A percentile compares a stretch with the other conserved stretches of the same genome.
phyloP scores from a whole-genome alignment of 2,888 invertebrate genomes.

The Dynastes hyllus region DNA sequence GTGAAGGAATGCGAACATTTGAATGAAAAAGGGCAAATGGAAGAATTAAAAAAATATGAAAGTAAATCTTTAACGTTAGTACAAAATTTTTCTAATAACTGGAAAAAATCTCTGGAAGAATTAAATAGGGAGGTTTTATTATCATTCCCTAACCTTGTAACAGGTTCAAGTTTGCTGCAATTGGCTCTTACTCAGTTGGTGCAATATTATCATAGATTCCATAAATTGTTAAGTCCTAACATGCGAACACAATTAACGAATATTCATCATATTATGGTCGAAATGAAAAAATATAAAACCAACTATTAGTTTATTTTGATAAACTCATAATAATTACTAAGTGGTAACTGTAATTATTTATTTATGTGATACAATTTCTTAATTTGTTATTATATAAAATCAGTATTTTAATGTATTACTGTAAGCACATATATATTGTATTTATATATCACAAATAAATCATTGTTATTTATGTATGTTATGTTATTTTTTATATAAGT shows the following conservation, averaged over 20 bases:
- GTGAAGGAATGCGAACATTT: conserved; percentile 95
- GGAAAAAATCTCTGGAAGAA: conserved; percentile 96
- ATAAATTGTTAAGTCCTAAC: conserved; percentile 91
- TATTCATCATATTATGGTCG: conserved; percentile 99
- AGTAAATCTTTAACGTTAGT: conserved; percentile 89
- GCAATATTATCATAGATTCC: conserved; percentile 98
- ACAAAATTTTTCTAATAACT: conserved; percentile 91
- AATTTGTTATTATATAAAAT: conserved; percentile 20
- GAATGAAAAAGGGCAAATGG: conserved; percentile 83
- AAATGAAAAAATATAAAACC: conserved; percentile 99
- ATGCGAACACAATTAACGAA: conserved; percentile 93
- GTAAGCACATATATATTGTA: neutral
- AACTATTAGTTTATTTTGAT: conserved; percentile 78
- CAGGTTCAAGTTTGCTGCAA: conserved; percentile 95
- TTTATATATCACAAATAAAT: neutral
- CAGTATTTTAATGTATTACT: conserved; percentile 35
- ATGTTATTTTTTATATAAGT: no score
- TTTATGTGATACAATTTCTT: conserved; percentile 32
- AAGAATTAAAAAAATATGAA: conserved; percentile 84
- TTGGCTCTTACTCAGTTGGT: conserved; percentile 95
- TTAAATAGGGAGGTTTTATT: conserved; percentile 95
- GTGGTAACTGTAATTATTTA: conserved; percentile 6
- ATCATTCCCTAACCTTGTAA: conserved; percentile 96
- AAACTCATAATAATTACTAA: neutral
- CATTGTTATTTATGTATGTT: neutral